phyloP scores from a whole-genome alignment of 2,888 invertebrate species.

The Acanthoscelides obtectus region DNA sequence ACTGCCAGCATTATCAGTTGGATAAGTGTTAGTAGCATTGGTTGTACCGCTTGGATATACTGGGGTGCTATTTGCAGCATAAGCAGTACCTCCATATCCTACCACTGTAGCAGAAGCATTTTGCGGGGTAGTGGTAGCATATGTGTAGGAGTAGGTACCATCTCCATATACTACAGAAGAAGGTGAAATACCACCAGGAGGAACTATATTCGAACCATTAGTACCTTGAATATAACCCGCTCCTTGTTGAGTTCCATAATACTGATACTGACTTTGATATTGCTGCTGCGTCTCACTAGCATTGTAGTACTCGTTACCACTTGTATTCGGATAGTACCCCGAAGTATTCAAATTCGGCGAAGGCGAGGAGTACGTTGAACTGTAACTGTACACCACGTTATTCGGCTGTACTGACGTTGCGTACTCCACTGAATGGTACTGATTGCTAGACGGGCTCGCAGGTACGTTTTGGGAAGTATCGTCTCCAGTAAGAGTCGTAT shows the following conservation, averaged over 20 bases:
- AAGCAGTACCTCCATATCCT: background rate
- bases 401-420: conserved; percentile 30
- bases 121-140: background rate
- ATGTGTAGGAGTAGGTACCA: background rate
- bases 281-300: background rate
- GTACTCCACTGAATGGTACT: conserved; percentile 31
- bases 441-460: background rate
- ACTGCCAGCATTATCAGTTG: background rate
- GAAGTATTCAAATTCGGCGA: conserved; percentile 20
- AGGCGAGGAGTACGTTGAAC: conserved; percentile 32
- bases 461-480: conserved; percentile 4
- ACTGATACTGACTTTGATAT: background rate
- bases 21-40: background rate
- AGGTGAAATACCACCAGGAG: background rate
- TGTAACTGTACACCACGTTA: conserved; percentile 16
- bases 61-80: background rate
- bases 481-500: conserved; percentile 9
- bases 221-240: background rate
- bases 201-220: background rate
- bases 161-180: background rate
- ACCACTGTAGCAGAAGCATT: background rate
- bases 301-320: background rate
- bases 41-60: background rate
- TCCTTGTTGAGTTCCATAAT: background rate
- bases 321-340: conserved; percentile 4